A percentile compares a stretch with the other conserved stretches of the same genome.
Evolutionary conservation across 2,797 vertebrate species (phyloP).

Genomic region (Labroides dimidiatus): DNA sequence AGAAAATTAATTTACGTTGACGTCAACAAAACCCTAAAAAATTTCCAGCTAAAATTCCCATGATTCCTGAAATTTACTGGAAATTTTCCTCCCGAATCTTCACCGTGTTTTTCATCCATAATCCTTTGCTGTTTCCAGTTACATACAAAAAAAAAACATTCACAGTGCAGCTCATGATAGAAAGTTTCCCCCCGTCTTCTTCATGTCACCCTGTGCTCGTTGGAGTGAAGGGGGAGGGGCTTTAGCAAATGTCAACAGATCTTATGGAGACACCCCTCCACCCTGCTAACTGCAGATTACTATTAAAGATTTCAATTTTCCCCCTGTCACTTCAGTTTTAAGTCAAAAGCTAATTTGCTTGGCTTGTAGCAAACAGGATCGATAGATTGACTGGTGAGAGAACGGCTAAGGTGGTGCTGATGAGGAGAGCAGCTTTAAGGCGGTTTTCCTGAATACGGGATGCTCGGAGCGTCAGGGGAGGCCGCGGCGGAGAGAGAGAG

Average conservation of each 20-base stretch:
- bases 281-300: slow-evolving; percentile 69
- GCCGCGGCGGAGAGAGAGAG: no score
- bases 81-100: no score
- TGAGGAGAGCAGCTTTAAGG: slow-evolving; percentile 34
- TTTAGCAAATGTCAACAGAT: slow-evolving; percentile 43
- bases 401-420: slow-evolving; percentile 1
- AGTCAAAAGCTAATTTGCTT: slow-evolving; percentile 80
- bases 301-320: slow-evolving; percentile 77
- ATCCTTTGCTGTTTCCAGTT: no score
- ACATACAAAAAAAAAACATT: not conserved
- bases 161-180: no score
- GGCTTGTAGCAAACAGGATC: slow-evolving; percentile 69
- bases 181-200: no score
- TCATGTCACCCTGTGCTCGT: slow-evolving; percentile 10
- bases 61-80: no score
- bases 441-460: slow-evolving; percentile 53
- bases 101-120: no score
- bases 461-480: slow-evolving; percentile 27
- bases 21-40: no score
- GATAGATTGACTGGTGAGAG: slow-evolving; percentile 64
- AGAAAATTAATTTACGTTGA: no score
- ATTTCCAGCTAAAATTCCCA: no score
- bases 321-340: slow-evolving; percentile 75
- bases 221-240: not conserved
- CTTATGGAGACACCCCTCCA: slow-evolving; percentile 52